Evolutionary conservation across 64 coral and sea anemone species (phyloP), one percentile per base, ranked within the genome.

Genomic region (Montipora efflorescens): DNA sequence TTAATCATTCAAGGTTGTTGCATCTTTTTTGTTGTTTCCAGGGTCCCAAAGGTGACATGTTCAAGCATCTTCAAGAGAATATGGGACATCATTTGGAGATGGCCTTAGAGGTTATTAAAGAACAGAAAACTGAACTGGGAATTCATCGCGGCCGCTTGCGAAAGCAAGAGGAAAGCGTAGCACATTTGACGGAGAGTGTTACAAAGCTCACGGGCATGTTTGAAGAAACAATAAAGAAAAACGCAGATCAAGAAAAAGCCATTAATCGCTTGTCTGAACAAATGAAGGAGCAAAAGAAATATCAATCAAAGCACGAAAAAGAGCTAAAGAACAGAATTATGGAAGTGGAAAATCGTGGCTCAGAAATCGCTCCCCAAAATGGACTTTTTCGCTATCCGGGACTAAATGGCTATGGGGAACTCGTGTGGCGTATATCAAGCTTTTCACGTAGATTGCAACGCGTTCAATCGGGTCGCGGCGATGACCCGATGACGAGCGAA

Each of bases 401-500:
- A 14, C 81, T 96, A 7, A 92, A 89, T 23, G 96, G 98, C 1
- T 99, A 96, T 62, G 95, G 98, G 4, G 98, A 99, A 70, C 95
- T 94, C 5, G 79, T 99, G 1, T 99, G 98, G 98, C 90, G 90
- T 55, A 82, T 99, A 48, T 84, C 84, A 2, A 99, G 85, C 69
- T 89, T 96, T 66, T 77, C 59, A 1, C 88, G 94, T 5, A 92
- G 95, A 58, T 68, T 99, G 47, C 88, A 92, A 72, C 84, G 98
- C 3, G 92, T 99, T 45, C 89, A 95, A 23, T 90, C 92, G 53
- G 95, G 98, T 58, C 95, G 95, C 14, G 15, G 75, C 49, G 98
- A 99, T 36, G 98, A 99, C 79, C 98, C 98, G 0, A 87, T 96
- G 8, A 93, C 92, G 13, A 99, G 98, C n/a, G 98, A 99, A 62